phyloP scores from a whole-genome alignment of 1,140 invertebrate genomes.

The Theocolax elegans region DNA sequence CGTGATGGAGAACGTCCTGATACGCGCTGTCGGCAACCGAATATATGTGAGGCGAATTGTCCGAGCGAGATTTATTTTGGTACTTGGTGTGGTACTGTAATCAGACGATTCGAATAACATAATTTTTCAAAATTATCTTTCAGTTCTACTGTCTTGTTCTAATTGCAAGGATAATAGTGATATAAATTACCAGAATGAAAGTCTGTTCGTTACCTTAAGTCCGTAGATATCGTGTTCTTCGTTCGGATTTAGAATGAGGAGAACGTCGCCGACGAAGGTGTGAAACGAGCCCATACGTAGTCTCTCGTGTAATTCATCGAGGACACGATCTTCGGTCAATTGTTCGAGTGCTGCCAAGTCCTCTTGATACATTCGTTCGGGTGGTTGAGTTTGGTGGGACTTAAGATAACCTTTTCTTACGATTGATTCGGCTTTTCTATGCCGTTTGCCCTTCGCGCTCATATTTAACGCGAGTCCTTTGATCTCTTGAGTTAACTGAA shows the following conservation, averaged over 20 bases:
- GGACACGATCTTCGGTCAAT: constrained; percentile 82
- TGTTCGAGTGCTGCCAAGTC: constrained; percentile 86
- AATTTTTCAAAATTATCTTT: too few relatives aligned
- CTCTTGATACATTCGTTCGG: constrained; percentile 82
- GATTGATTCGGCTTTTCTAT: constrained; percentile 71
- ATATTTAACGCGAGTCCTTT: constrained; percentile 70
- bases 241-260: constrained; percentile 89
- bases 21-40: constrained; percentile 87
- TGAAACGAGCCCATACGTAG: constrained; percentile 79
- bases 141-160: too few relatives aligned
- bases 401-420: constrained; percentile 75
- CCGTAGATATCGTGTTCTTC: constrained; percentile 76
- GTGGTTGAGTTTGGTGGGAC: constrained; percentile 57
- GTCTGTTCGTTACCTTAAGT: constrained; percentile 75
- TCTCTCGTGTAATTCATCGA: constrained; percentile 79
- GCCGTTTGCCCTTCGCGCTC: constrained; percentile 56
- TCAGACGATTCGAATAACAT: neutral
- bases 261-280: constrained; percentile 90
- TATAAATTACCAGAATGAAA: too few relatives aligned
- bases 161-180: too few relatives aligned
- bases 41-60: constrained; percentile 91
- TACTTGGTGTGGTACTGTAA: constrained; percentile 83
- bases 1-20: constrained; percentile 85
- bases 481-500: constrained; percentile 72
- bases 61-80: constrained; percentile 84